Evolutionary conservation across 1,140 invertebrate species (phyloP), one percentile per base, ranked within the genome.

Genomic region (Colletes gigas): DNA sequence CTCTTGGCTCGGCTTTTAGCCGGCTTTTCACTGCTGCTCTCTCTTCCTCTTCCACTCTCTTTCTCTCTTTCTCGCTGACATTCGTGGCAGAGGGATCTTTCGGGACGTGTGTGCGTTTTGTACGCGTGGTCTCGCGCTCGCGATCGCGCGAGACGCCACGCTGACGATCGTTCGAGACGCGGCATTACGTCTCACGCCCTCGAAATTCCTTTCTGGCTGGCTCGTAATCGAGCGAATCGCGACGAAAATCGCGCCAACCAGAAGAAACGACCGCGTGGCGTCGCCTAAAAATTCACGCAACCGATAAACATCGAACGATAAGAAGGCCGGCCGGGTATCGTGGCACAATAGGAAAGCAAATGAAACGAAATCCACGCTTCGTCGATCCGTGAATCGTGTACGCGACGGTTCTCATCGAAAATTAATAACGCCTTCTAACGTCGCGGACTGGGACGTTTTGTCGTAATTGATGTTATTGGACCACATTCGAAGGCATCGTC

Each of bases 1-100:
- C 83, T 89, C 67, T 82, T 80, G 78, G 78, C 78, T 80, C 78
- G 78, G 78, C 71, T 80, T 80, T 75, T 75, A 75, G 78, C 47
- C 71, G 70, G 71, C 70, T 80, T 80, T 67, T 63, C 71, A 66
- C 54, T 47, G 62, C 4, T n/a, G 82, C 84, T 71, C 83, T 84
- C 81, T 14, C 81, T 74, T 60, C 55, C 78, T 84, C 78, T 73
- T 78, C 84, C 83, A 86, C 85, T 59, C 57, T 59, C 19, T 21
- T 8, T 80, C 81, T 84, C n/a, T 54, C 9, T 21, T 8, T 80
- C 81, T 84, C n/a, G 44, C 9, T 62, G 10, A 21, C 54, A 69
- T 10, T 10, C 47, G 15, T 4, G 19, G 21, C 17, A 55, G 44
- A 10, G 30, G 57, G 41, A 47, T 59, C 19, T 59, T 73, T 78